phyloP scores from a whole-genome alignment of 2,797 vertebrate species.

The Pantherophis vulpinus region DNA sequence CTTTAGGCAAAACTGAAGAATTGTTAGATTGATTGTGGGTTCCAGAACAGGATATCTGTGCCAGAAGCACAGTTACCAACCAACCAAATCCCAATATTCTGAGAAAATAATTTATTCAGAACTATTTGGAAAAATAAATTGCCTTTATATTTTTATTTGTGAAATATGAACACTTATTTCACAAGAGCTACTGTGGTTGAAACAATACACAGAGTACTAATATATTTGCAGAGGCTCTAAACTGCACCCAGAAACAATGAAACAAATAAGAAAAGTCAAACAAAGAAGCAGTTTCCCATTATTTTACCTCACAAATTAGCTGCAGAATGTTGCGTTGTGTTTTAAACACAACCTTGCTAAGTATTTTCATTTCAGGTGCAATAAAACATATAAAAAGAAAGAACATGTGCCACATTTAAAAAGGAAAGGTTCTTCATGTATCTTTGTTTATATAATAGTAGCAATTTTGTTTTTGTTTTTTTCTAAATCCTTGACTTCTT shows the following conservation, averaged over 20 bases:
- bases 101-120: constrained; percentile 55
- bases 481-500: background rate
- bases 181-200: background rate
- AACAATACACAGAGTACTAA: background rate
- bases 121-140: constrained; percentile 55
- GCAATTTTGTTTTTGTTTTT: background rate
- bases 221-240: constrained; percentile 21
- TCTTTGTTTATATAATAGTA: constrained; percentile 1
- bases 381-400: background rate
- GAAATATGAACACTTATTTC: constrained; percentile 30
- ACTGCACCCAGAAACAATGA: background rate
- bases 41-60: constrained; percentile 42
- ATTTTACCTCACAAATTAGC: background rate
- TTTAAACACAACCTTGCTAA: constrained; percentile 33
- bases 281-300: background rate
- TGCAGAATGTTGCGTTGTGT: background rate
- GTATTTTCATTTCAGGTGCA: constrained; percentile 9
- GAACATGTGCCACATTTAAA: constrained; percentile 6
- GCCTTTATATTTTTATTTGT: constrained; percentile 55
- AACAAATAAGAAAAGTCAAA: background rate
- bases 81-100: constrained; percentile 49
- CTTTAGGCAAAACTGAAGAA: constrained; percentile 38
- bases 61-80: constrained; percentile 43
- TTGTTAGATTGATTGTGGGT: constrained; percentile 44
- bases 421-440: background rate